These are phyloP conservation scores for Contarinia nasturtii DNA, from an alignment of 1,140 invertebrate genomes.

Conservation along the genomic window DNA sequence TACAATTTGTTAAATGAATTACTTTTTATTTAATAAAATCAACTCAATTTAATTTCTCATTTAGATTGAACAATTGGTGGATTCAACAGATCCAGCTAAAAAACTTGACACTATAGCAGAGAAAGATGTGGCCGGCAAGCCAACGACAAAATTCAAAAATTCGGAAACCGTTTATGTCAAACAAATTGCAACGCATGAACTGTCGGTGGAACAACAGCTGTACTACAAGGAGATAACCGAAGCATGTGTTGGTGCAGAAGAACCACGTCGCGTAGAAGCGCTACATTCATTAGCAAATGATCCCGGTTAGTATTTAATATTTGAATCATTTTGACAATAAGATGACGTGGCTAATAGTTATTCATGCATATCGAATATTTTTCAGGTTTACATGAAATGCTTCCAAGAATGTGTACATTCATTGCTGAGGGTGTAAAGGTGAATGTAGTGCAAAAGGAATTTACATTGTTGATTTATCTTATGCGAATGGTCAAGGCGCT, in stretches of 20 bases:
- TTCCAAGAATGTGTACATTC: slow-evolving; percentile 94
- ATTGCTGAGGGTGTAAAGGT: slow-evolving; percentile 96
- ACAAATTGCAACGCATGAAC: slow-evolving; percentile 85
- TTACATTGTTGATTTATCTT: slow-evolving; percentile 92
- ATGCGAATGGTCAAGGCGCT: slow-evolving; percentile 98
- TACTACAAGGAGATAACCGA: slow-evolving; percentile 99
- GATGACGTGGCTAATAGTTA: too few relatives aligned
- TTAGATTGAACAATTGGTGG: slow-evolving; percentile 72
- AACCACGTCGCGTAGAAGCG: slow-evolving; percentile 82
- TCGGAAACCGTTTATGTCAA: slow-evolving; percentile 88
- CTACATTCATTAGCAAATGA: slow-evolving; percentile 34
- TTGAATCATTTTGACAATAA: too few relatives aligned
- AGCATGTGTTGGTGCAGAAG: slow-evolving; percentile 96
- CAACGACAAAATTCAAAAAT: slow-evolving; percentile 57
- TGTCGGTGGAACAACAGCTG: slow-evolving; percentile 95
- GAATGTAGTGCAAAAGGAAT: slow-evolving; percentile 95
- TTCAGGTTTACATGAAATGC: slow-evolving; percentile 73
- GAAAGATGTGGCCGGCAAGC: slow-evolving; percentile 49
- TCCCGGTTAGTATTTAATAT: not conserved
- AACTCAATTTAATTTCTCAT: too few relatives aligned
- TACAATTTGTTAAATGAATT: too few relatives aligned
- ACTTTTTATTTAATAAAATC: too few relatives aligned
- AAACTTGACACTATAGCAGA: slow-evolving; percentile 52
- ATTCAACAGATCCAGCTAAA: slow-evolving; percentile 78
- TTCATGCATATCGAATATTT: too few relatives aligned